These are phyloP conservation scores for Dolichotis patagonum DNA, from an alignment of 2,113 vertebrate genomes.

Conservation along the genomic window DNA sequence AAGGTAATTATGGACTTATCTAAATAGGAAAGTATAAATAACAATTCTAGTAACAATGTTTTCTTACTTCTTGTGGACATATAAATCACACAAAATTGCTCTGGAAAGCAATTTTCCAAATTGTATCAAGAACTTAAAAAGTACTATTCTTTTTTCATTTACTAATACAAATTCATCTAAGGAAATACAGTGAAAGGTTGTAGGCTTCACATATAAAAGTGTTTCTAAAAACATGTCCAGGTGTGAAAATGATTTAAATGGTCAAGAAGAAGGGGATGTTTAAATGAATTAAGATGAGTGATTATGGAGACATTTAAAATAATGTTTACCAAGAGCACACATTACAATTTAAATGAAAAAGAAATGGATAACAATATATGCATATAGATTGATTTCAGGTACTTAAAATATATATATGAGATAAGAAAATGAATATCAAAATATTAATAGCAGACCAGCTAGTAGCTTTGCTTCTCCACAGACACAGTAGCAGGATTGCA, in stretches of 20 bases:
- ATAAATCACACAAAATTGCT: not conserved
- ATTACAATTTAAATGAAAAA: constrained; percentile 22
- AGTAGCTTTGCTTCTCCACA: not conserved
- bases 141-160: not conserved
- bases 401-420: not conserved
- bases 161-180: not conserved
- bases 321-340: not conserved
- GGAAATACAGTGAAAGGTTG: not conserved
- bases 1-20: not conserved
- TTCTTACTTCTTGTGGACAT: not conserved
- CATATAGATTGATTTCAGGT: constrained; percentile 19
- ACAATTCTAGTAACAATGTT: not conserved
- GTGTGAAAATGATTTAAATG: not conserved
- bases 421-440: not conserved
- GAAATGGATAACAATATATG: not conserved
- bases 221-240: not conserved
- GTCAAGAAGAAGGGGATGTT: not conserved
- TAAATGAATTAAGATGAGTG: not conserved
- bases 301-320: constrained; percentile 22
- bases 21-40: not conserved
- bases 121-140: not conserved
- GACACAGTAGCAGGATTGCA: not conserved
- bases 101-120: constrained; percentile 35
- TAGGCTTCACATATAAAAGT: not conserved
- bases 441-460: not conserved